Conservation (phyloP, 2,113 vertebrate species). For the Spilogale gracilis region DNA sequence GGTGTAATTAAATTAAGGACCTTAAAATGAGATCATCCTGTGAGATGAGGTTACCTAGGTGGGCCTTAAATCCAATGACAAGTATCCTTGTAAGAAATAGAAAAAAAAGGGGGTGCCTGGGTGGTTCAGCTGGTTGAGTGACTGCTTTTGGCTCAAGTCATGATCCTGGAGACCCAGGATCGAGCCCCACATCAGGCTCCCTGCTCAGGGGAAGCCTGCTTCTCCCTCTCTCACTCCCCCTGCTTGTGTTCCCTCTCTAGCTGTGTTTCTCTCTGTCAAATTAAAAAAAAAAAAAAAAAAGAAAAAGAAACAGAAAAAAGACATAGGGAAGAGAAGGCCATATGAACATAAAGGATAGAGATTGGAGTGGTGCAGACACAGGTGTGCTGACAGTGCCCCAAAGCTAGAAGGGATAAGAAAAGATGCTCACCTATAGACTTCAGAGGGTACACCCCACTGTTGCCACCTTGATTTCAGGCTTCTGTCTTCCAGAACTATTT, state of each 20-base stretch:
- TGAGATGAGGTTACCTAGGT: not conserved
- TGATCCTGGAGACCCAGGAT: too few species aligned
- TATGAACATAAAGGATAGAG: not conserved
- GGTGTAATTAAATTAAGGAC: not conserved
- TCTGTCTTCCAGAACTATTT: not conserved
- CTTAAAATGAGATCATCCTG: not conserved
- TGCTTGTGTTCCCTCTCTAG: too few species aligned
- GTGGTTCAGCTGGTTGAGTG: too few species aligned
- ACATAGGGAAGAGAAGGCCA: not conserved
- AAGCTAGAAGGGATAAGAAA: not conserved
- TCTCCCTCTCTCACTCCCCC: too few species aligned
- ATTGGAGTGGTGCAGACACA: not conserved
- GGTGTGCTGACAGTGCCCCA: too few species aligned
- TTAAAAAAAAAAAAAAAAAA: not conserved
- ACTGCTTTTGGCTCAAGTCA: too few species aligned
- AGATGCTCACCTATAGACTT: rapidly evolving
- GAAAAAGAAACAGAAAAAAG: not conserved
- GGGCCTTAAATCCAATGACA: not conserved
- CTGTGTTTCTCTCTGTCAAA: too few species aligned
- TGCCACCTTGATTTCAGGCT: not conserved
- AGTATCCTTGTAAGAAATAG: not conserved
- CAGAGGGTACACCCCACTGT: rapidly evolving
- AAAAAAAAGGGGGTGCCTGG: too few species aligned
- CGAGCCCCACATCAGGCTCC: too few species aligned
- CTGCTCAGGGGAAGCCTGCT: too few species aligned